A percentile compares a stretch with the other conserved stretches of the same genome.
Evolutionary conservation across 2,797 vertebrate genomes (phyloP).

Genomic region (Gila robusta): DNA sequence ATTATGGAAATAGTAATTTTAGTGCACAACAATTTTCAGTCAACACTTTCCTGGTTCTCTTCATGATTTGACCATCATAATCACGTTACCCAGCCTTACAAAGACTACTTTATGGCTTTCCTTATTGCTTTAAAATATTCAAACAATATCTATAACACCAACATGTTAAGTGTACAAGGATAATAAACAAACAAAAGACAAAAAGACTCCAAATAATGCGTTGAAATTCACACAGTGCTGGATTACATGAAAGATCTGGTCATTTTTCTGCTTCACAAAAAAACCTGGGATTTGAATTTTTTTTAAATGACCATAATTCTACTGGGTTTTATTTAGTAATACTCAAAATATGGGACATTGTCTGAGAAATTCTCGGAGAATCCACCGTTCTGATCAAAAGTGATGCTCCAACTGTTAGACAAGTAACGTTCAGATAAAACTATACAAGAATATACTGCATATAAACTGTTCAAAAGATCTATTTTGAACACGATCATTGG

Average conservation of each 20-base stretch:
- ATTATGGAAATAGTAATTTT: constrained; percentile 19
- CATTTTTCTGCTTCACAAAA: neutral
- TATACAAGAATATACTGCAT: constrained; percentile 23
- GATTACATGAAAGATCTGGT: neutral
- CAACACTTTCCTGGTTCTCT: constrained; percentile 10
- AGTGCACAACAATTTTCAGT: constrained; percentile 24
- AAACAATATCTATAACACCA: constrained; percentile 4
- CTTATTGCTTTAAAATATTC: constrained; percentile 31
- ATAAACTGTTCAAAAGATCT: constrained; percentile 2
- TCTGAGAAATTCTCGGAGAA: neutral
- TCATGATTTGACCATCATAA: constrained; percentile 14
- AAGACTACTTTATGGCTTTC: constrained; percentile 46
- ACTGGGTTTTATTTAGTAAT: neutral
- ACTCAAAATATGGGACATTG: neutral
- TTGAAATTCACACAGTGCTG: neutral
- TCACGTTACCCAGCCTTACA: constrained; percentile 5
- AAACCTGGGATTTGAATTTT: neutral
- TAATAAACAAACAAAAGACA: constrained; percentile 9
- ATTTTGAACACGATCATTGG: constrained; percentile 2
- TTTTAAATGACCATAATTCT: neutral
- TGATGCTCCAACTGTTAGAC: neutral
- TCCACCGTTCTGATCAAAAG: neutral
- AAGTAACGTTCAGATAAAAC: neutral
- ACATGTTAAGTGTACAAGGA: constrained; percentile 1
- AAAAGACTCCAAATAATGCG: neutral